Conservation (phyloP, 2,888 invertebrate genomes). For the Caenorhabditis sp. region DNA sequence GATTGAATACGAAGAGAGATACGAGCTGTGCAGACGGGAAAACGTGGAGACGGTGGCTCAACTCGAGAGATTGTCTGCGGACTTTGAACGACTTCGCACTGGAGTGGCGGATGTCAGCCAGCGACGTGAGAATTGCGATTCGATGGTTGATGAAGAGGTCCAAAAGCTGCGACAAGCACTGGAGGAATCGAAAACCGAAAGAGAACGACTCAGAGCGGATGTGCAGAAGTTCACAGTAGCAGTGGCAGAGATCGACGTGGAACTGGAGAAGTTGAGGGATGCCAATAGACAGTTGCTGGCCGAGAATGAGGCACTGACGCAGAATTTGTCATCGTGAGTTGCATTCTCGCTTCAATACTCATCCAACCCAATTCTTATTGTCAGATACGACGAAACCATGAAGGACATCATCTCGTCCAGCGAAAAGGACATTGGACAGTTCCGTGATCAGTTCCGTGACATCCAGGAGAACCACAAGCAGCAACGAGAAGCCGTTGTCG, state of each 20-base stretch:
- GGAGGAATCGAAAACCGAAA: slow-evolving; percentile 69
- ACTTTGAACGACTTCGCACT: slow-evolving; percentile 71
- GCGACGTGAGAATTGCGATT: slow-evolving; percentile 51
- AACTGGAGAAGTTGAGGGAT: slow-evolving; percentile 71
- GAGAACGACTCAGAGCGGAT: slow-evolving; percentile 69
- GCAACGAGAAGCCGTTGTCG: slow-evolving; percentile 32
- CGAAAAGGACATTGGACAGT: slow-evolving; percentile 60
- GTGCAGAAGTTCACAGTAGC: slow-evolving; percentile 71
- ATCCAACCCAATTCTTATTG: slow-evolving; percentile 7
- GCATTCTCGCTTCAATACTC: neutral
- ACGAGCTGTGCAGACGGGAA: slow-evolving; percentile 77
- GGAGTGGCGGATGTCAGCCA: slow-evolving; percentile 65
- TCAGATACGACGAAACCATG: slow-evolving; percentile 63
- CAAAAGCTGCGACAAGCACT: slow-evolving; percentile 71
- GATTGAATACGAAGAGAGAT: slow-evolving; percentile 79
- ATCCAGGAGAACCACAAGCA: slow-evolving; percentile 53
- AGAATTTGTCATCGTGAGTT: slow-evolving; percentile 54
- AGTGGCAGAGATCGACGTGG: slow-evolving; percentile 70
- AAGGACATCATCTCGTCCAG: slow-evolving; percentile 33
- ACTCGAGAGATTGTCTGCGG: slow-evolving; percentile 67
- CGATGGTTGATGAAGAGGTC: slow-evolving; percentile 67
- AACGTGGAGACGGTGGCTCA: slow-evolving; percentile 72
- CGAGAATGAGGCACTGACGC: slow-evolving; percentile 68
- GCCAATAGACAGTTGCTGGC: slow-evolving; percentile 67
- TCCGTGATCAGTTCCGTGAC: slow-evolving; percentile 59